These are phyloP conservation scores for Porites divaricata DNA, from an alignment of 92 coral and sea anemone species.

Conservation along the genomic window DNA sequence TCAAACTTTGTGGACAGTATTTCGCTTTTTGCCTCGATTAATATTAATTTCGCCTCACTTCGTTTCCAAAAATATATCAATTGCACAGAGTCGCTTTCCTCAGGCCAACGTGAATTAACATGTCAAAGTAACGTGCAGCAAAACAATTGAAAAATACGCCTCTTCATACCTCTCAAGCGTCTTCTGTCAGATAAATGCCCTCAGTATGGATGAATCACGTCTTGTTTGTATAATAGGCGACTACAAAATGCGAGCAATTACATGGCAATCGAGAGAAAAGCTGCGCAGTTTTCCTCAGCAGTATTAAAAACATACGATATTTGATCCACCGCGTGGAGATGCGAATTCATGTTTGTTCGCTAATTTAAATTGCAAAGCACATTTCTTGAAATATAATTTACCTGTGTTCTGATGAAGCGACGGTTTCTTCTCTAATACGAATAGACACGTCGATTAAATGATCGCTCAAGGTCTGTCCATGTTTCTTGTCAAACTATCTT, in stretches of 20 bases:
- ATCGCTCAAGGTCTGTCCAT: not conserved
- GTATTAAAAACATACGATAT: not conserved
- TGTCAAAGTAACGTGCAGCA: not conserved
- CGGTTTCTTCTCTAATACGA: not conserved
- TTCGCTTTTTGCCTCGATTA: not conserved
- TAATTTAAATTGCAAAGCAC: constrained; percentile 44
- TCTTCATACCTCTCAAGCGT: not conserved
- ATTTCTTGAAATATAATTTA: not conserved
- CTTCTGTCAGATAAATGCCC: not conserved
- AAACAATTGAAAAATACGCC: not conserved
- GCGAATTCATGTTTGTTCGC: constrained; percentile 8
- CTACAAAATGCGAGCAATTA: not conserved
- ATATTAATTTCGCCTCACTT: not conserved
- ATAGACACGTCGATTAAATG: not conserved
- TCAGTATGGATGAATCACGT: not conserved
- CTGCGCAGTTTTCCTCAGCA: not conserved
- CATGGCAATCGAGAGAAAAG: not conserved
- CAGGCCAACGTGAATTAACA: not conserved
- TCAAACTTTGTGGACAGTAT: not conserved
- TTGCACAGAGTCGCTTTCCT: not conserved
- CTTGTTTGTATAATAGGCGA: not conserved
- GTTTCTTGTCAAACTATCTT: not conserved
- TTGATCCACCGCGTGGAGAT: constrained; percentile 19
- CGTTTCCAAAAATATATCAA: not conserved
- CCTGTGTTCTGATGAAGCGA: not conserved